Base-by-base conservation (phyloP, 2,888 invertebrate genomes). In the Choreutis nemorana region DNA sequence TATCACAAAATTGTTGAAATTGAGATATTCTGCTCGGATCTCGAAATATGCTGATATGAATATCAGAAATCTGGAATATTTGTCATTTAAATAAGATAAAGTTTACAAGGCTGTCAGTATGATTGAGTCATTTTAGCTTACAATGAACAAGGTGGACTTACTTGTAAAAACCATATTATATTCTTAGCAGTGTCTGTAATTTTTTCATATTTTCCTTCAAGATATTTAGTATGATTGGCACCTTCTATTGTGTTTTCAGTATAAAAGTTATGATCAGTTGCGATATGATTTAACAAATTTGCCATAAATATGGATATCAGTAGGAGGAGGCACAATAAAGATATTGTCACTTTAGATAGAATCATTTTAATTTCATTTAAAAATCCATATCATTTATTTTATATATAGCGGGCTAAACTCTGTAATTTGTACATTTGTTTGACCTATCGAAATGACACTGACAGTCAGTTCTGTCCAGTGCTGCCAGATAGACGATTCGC, bases 31-130 rank as follows among this genome's bases (percentile, higher is more conserved):
- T 82, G 6, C 81, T 77, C 22, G 82, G 82, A 56, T 92, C 92
- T 50, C 85, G 82, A 59, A 91, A 93, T 63, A 89, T 86, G 61
- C 94, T 94, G 36, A 95, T 85, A 59, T 95, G 95, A 40, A 94
- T 83, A 65, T 95, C 95, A 34, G 92, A 89, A 48, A 95, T 87
- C 93, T 94, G 59, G 26, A 79, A 48, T 12, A 14, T 13, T n/a
- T n/a, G n/a, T n/a, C n/a, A n/a, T n/a, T n/a, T n/a, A n/a, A n/a
- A n/a, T n/a, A n/a, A n/a, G n/a, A n/a, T n/a, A n/a, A n/a, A n/a
- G n/a, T n/a, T n/a, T n/a, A n/a, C n/a, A n/a, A n/a, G n/a, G n/a
- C n/a, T n/a, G n/a, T n/a, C n/a, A n/a, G n/a, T n/a, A n/a, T n/a
- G n/a, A n/a, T n/a, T n/a, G n/a, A n/a, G n/a, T n/a, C n/a, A n/a